Evolutionary conservation across 2,113 vertebrate genomes (phyloP).

Genomic region (Rhinopomastus cyanomelas): DNA sequence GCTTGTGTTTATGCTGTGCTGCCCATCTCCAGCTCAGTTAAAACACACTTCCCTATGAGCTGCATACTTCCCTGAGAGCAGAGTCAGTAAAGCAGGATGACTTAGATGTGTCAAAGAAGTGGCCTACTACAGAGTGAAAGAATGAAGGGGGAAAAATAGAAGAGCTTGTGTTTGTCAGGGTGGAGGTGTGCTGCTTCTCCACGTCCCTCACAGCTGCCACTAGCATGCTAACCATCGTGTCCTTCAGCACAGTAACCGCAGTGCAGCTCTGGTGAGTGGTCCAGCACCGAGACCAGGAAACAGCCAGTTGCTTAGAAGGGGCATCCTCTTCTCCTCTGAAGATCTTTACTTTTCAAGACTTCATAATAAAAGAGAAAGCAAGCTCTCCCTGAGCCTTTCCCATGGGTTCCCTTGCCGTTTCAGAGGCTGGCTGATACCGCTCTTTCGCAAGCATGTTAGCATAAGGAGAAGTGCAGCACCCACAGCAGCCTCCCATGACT

Average conservation of each 20-base stretch:
- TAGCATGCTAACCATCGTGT: rapidly evolving
- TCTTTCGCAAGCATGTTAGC: too few relatives aligned
- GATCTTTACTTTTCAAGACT: not conserved
- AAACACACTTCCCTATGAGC: not conserved
- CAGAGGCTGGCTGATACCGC: not conserved
- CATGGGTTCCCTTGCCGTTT: not conserved
- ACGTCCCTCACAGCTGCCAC: not conserved
- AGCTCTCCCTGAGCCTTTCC: not conserved
- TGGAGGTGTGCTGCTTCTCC: not conserved
- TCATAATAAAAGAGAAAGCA: not conserved
- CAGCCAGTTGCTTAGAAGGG: rapidly evolving
- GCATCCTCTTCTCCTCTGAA: not conserved
- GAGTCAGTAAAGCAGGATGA: not conserved
- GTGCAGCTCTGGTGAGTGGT: rapidly evolving
- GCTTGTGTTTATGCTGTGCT: not conserved
- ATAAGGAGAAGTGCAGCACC: not conserved
- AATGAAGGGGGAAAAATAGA: not conserved
- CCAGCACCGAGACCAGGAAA: not conserved
- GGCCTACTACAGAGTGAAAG: not conserved
- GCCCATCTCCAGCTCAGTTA: not conserved
- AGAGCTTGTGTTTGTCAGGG: not conserved
- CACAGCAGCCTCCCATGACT: not conserved
- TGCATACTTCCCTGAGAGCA: not conserved
- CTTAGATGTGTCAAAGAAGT: not conserved
- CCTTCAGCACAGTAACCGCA: rapidly evolving